Conservation (phyloP, 2,888 invertebrate species). For the Cheilosia scutellata region DNA sequence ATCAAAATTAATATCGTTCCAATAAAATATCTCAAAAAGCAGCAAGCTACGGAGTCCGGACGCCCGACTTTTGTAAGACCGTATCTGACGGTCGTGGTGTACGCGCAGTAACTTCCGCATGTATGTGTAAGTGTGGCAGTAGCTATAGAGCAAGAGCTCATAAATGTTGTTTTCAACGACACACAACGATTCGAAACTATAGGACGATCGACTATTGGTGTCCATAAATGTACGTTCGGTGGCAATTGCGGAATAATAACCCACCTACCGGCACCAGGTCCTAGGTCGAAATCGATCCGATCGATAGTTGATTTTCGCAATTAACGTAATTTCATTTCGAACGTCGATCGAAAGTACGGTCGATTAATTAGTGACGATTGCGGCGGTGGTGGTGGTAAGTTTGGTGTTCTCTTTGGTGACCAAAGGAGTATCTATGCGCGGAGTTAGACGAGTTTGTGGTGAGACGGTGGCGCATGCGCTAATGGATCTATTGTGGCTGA, state of each 20-base stretch:
- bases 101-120: constrained; percentile 29
- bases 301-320: constrained; percentile 66
- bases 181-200: not conserved
- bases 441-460: constrained; percentile 1
- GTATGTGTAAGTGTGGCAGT: not conserved
- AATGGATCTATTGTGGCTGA: constrained; percentile 32
- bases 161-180: constrained; percentile 48
- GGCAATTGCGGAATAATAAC: constrained; percentile 51
- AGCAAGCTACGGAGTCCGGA: not conserved
- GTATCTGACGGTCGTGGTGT: not conserved
- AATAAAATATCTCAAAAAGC: constrained; percentile 46
- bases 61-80: not conserved
- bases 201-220: constrained; percentile 13
- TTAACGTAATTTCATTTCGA: constrained; percentile 64
- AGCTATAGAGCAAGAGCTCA: constrained; percentile 11
- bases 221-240: constrained; percentile 19
- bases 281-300: constrained; percentile 53
- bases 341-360: constrained; percentile 60
- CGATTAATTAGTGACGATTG: constrained; percentile 61
- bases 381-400: not conserved
- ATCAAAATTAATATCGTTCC: constrained; percentile 47
- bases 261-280: constrained; percentile 42
- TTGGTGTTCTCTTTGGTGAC: not conserved
- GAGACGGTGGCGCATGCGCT: constrained; percentile 9
- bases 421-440: not conserved